A percentile compares a stretch with the other conserved stretches of the same genome.
Conservation (phyloP, 2,797 vertebrate genomes). For the Tangara arthus region DNA sequence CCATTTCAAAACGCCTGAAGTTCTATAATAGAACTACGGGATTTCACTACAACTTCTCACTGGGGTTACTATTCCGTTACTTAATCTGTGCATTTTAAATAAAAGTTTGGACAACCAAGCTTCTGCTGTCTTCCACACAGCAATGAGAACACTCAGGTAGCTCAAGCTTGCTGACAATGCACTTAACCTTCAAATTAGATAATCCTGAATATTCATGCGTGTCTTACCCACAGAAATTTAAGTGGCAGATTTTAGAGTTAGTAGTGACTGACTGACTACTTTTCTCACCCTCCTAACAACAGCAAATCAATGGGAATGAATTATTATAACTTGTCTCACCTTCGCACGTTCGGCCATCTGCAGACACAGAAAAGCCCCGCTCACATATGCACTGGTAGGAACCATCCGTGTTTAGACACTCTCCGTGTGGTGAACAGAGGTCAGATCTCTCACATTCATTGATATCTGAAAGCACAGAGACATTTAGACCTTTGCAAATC, state of each 20-base stretch:
- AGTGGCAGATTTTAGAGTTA: background rate
- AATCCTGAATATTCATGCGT: background rate
- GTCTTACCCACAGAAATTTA: background rate
- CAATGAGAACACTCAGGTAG: background rate
- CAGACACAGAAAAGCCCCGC: slow-evolving; percentile 82
- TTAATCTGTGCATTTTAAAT: background rate
- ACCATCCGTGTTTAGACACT: slow-evolving; percentile 89
- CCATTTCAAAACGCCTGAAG: background rate
- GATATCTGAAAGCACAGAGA: slow-evolving; percentile 80
- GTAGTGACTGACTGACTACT: background rate
- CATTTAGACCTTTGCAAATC: background rate
- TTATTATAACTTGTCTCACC: slow-evolving; percentile 73
- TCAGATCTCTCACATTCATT: slow-evolving; percentile 89
- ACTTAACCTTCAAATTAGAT: background rate
- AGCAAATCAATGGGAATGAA: background rate
- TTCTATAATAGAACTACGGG: background rate
- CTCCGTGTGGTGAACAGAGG: slow-evolving; percentile 82
- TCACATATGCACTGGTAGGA: slow-evolving; percentile 89
- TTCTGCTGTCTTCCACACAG: background rate
- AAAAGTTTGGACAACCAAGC: background rate
- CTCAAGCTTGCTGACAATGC: background rate
- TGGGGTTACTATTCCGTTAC: background rate
- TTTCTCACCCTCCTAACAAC: background rate
- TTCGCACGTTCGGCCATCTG: slow-evolving; percentile 80
- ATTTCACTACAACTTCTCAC: background rate